These are phyloP conservation scores for Chelon labrosus DNA, from an alignment of 2,797 vertebrate genomes.

Conservation along the genomic window DNA sequence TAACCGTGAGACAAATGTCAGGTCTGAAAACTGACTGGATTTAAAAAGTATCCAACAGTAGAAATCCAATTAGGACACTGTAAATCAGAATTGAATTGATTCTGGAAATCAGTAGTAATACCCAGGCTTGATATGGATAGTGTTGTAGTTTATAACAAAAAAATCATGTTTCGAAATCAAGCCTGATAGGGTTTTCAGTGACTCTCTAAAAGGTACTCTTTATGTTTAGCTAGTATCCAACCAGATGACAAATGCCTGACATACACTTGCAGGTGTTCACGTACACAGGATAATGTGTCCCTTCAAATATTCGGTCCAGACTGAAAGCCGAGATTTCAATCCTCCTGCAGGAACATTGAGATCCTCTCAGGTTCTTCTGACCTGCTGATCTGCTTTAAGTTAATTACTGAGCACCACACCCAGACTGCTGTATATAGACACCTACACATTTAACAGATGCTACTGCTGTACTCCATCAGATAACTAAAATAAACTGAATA, in stretches of 20 bases:
- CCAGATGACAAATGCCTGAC: constrained; percentile 3
- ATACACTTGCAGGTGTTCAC: neutral
- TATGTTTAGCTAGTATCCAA: neutral
- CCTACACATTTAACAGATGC: neutral
- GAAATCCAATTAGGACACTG: no score
- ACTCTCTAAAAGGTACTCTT: neutral
- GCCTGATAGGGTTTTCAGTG: neutral
- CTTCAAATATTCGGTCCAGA: neutral
- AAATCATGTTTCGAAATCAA: no score
- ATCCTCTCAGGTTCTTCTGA: constrained; percentile 48
- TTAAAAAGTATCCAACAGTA: no score
- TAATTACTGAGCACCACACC: constrained; percentile 32
- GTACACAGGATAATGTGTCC: constrained; percentile 35
- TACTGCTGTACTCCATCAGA: neutral
- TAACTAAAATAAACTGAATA: no score
- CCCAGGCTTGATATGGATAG: no score
- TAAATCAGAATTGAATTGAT: no score
- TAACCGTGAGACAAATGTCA: no score
- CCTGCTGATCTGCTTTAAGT: constrained; percentile 57
- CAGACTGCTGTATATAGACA: neutral
- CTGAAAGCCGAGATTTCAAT: constrained; percentile 38
- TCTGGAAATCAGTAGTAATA: no score
- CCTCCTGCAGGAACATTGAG: constrained; percentile 33
- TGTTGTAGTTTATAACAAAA: no score
- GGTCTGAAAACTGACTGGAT: no score